A percentile compares a stretch with the other conserved stretches of the same genome.
These are phyloP conservation scores for Ormia ochracea DNA, from an alignment of 2,888 invertebrate species.

Conservation along the genomic window DNA sequence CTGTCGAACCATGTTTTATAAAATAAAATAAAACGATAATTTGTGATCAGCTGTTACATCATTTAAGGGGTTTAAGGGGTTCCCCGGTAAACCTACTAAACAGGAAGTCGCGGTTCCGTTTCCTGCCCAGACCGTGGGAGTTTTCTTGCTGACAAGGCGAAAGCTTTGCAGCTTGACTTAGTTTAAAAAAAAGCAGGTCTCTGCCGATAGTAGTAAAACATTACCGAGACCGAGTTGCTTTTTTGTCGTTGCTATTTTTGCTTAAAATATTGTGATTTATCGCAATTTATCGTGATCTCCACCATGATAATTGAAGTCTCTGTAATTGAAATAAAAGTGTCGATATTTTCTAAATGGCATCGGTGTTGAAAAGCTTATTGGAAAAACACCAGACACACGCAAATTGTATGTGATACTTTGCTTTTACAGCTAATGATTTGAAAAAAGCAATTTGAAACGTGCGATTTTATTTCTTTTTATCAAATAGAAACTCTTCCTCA, in stretches of 20 bases:
- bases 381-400: not conserved
- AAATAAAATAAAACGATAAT: too few species aligned
- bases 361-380: not conserved
- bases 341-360: not conserved
- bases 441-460: not conserved
- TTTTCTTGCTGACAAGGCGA: too few species aligned
- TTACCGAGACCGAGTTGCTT: too few species aligned
- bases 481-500: not conserved
- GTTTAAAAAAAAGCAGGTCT: too few species aligned
- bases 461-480: not conserved
- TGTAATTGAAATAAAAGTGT: not conserved
- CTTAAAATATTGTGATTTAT: not conserved
- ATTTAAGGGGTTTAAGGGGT: too few species aligned
- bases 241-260: not conserved
- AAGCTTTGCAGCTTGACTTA: too few species aligned
- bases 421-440: not conserved
- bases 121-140: too few species aligned
- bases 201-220: too few species aligned
- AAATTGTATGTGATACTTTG: not conserved
- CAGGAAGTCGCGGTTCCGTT: too few species aligned
- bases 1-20: too few species aligned
- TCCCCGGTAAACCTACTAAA: too few species aligned
- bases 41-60: too few species aligned
- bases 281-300: not conserved
- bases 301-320: not conserved